Conservation (phyloP, 1,140 invertebrate species). For the Hyposmocoma kahamanoa region DNA sequence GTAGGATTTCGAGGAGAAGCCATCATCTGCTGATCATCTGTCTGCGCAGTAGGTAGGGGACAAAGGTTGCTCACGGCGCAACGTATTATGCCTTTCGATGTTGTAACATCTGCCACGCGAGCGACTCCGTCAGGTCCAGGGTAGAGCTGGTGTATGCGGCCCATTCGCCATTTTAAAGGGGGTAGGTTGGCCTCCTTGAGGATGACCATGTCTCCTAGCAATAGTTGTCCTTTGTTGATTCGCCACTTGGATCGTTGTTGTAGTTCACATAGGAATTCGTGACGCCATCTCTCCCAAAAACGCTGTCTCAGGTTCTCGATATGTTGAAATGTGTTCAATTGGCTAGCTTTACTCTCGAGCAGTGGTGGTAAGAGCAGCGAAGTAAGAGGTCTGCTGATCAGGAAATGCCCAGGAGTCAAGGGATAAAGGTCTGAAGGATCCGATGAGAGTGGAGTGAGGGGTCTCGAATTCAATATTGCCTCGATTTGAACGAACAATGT, state of each 20-base stretch:
- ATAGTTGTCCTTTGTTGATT: not conserved
- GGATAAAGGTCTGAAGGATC: conserved; percentile 7
- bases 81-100: conserved; percentile 9
- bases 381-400: conserved; percentile 13
- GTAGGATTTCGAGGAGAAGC: no score
- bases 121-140: conserved; percentile 22
- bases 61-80: not conserved
- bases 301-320: conserved; percentile 20
- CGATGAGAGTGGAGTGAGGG: conserved; percentile 15
- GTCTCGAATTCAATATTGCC: conserved; percentile 14
- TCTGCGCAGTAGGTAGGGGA: no score
- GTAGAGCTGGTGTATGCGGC: conserved; percentile 11
- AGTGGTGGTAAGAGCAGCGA: not conserved
- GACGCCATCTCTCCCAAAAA: conserved; percentile 34
- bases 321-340: conserved; percentile 1
- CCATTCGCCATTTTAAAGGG: conserved; percentile 38
- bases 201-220: conserved; percentile 37
- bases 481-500: conserved; percentile 33
- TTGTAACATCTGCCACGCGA: conserved; percentile 21
- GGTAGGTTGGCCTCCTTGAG: conserved; percentile 43
- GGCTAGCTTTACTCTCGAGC: not conserved
- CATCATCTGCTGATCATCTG: no score
- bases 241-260: conserved; percentile 40
- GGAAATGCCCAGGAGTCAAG: conserved; percentile 12
- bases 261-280: conserved; percentile 27